These are phyloP conservation scores for Lethocerus indicus DNA, from an alignment of 1,140 invertebrate genomes.

Conservation along the genomic window DNA sequence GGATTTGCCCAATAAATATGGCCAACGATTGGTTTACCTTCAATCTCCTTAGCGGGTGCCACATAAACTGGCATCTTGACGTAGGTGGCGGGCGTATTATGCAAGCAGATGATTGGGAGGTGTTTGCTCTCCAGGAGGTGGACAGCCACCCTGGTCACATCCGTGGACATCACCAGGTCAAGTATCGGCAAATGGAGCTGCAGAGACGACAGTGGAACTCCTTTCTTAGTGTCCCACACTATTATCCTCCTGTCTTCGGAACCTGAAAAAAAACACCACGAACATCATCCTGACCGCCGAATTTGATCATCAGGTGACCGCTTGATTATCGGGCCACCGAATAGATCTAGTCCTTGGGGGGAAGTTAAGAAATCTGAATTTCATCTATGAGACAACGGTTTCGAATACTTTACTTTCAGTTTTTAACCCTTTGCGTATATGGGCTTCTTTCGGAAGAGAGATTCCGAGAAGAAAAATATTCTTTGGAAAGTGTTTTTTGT, in stretches of 20 bases:
- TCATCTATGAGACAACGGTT: no score
- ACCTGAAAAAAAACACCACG: no score
- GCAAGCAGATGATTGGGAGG: constrained; percentile 60
- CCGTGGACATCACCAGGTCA: constrained; percentile 55
- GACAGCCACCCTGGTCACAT: constrained; percentile 53
- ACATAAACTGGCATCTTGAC: constrained; percentile 63
- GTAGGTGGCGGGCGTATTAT: constrained; percentile 66
- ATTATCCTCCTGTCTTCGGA: constrained; percentile 67
- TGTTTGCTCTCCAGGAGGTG: constrained; percentile 54
- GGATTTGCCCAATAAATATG: not conserved
- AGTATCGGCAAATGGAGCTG: constrained; percentile 57
- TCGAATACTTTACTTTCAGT: no score
- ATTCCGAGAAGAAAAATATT: no score
- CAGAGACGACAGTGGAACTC: constrained; percentile 50
- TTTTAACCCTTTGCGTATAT: no score
- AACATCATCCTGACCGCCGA: no score
- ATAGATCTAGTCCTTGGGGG: no score
- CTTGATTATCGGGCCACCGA: no score
- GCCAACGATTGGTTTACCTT: constrained; percentile 28
- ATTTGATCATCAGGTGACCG: no score
- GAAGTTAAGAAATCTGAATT: no score
- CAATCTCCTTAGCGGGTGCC: constrained; percentile 49
- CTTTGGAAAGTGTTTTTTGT: no score
- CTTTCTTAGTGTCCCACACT: constrained; percentile 65
- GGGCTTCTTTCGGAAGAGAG: no score